These are phyloP conservation scores for Tretioscincus oriximinensis DNA, from an alignment of 2,113 vertebrate species.

Conservation along the genomic window DNA sequence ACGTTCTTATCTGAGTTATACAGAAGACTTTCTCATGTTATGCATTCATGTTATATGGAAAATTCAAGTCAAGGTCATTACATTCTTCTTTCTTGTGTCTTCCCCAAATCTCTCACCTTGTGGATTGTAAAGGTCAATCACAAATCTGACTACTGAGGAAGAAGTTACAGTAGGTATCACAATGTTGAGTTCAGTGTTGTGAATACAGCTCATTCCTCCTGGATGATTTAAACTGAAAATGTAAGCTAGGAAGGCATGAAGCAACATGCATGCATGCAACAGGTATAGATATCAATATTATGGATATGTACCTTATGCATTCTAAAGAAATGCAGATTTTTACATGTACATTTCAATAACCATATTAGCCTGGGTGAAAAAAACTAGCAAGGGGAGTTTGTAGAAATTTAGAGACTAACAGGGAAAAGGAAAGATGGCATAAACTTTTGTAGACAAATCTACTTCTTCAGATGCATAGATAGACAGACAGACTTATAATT, in stretches of 20 bases:
- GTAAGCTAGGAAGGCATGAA: background rate
- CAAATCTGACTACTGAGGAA: background rate
- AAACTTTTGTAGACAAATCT: too few relatives aligned
- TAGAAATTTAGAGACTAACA: too few relatives aligned
- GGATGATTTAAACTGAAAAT: background rate
- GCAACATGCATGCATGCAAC: background rate
- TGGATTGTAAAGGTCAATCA: background rate
- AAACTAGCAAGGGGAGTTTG: background rate
- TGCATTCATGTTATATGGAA: background rate
- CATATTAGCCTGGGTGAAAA: background rate
- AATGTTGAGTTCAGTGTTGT: background rate
- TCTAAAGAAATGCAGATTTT: too few relatives aligned
- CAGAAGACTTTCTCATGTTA: background rate
- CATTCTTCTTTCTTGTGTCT: conserved; percentile 1
- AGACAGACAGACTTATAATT: too few relatives aligned
- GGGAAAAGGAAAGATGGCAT: too few relatives aligned
- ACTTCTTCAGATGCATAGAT: too few relatives aligned
- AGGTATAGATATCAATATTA: background rate
- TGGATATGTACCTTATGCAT: background rate
- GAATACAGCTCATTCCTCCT: conserved; percentile 23
- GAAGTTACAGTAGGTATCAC: background rate
- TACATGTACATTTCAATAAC: too few relatives aligned
- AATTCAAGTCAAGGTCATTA: background rate
- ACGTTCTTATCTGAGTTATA: background rate
- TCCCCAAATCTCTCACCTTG: fast-evolving